Base-by-base conservation (phyloP, 1,140 invertebrate genomes). In the Eufriesea mexicana region DNA sequence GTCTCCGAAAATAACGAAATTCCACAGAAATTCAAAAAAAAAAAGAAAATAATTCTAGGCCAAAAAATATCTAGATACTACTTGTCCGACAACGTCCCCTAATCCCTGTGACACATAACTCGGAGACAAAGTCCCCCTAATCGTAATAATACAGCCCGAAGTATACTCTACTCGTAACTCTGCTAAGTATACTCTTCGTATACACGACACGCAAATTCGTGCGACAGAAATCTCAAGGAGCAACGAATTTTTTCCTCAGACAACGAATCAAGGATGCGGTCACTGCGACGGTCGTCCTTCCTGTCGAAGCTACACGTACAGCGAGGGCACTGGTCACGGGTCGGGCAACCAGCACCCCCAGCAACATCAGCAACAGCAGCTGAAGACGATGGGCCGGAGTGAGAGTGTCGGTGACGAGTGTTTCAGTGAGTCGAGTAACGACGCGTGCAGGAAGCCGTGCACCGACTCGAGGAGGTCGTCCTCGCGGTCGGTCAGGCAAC, bases 351-450 rank as follows among this genome's bases (percentile, higher is more conserved):
- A 80, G 35, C 62, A 83, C 2, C 54, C 23, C 6, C 83, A 83
- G 62, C 85, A 88, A 23, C 86, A 67, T 35, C 87, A 89, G 42
- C 87, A 75, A 35, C 88, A 84, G 35, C 79, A 88, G 57, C 72
- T 77, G 70, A 86, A 86, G 45, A 73, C 82, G 85, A 84, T 91
- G 16, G 80, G 51, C n/a, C 77, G 91, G 62, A 92, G 92, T 89
- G 92, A 92, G 64, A 93, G 92, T 91, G 89, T 91, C 54, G 84
- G 89, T 89, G 92, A 93, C 51, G 92, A 93, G 85, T 90, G 88
- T 78, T 79, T 83, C 61, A 87, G 84, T 84, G 89, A 89, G 10
- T 59, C 83, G 47, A 54, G 71, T 67, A 89, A 81, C 54, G 84
- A 79, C 28, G 75, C 75, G 75, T 76, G 78, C 61, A 80, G 72